Conservation (phyloP, 2,888 invertebrate genomes). For the Drosophila nigricruria region DNA sequence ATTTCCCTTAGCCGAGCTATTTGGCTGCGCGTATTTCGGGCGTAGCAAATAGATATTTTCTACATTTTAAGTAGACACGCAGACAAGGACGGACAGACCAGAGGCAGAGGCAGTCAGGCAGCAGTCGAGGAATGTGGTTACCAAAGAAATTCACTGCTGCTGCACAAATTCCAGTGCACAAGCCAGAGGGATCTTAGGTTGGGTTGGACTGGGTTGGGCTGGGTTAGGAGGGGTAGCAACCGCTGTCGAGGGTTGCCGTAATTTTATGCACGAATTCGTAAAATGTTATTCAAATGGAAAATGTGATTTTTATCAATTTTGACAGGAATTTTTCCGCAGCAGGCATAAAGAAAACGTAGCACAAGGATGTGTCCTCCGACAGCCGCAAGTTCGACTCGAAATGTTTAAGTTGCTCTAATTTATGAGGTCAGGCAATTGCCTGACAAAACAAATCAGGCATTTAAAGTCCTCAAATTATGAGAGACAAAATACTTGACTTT, state of each 20-base stretch:
- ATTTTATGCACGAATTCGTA: constrained; percentile 85
- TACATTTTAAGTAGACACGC: constrained; percentile 73
- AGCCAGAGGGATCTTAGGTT: too few species aligned
- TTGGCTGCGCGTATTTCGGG: constrained; percentile 66
- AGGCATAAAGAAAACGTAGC: constrained; percentile 58
- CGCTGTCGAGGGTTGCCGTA: constrained; percentile 66
- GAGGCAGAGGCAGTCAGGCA: constrained; percentile 2
- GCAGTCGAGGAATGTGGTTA: constrained; percentile 64
- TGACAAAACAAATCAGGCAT: constrained; percentile 5
- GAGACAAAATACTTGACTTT: background rate
- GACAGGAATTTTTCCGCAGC: constrained; percentile 80
- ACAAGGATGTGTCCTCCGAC: constrained; percentile 51
- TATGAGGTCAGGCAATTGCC: constrained; percentile 63
- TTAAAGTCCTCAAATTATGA: background rate
- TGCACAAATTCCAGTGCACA: constrained; percentile 70
- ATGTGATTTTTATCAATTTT: constrained; percentile 85
- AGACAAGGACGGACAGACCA: constrained; percentile 15
- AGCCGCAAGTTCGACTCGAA: constrained; percentile 19
- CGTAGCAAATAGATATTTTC: constrained; percentile 82
- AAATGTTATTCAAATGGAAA: constrained; percentile 85
- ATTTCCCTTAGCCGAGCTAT: constrained; percentile 41
- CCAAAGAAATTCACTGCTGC: constrained; percentile 64
- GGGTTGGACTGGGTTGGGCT: too few species aligned
- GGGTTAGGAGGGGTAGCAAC: constrained; percentile 46
- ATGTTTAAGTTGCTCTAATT: constrained; percentile 43